Evolutionary conservation across 2,888 invertebrate species (phyloP).

Genomic region (Nomada hirtipes): DNA sequence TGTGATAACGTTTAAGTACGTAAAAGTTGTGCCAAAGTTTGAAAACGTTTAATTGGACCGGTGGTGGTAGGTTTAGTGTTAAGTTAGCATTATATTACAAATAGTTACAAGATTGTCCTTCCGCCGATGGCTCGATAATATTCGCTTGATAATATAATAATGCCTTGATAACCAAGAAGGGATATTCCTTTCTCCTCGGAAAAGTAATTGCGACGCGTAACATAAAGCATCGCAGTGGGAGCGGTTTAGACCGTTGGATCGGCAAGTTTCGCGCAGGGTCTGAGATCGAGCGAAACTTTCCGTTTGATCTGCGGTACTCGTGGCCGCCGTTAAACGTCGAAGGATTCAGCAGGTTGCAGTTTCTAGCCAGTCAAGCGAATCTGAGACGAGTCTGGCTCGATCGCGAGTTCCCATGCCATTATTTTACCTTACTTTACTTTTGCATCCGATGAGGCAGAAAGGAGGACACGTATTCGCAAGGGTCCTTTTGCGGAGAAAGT

Average conservation of each 20-base stretch:
- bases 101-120: conserved; percentile 3
- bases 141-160: not conserved
- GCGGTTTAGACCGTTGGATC: conserved; percentile 27
- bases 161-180: not conserved
- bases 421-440: conserved; percentile 70
- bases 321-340: conserved; percentile 65
- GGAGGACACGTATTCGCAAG: conserved; percentile 64
- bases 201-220: not conserved
- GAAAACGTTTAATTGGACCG: too few species aligned
- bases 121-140: too few species aligned
- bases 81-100: too few species aligned
- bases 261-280: not conserved
- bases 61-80: too few species aligned
- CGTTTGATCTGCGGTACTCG: conserved; percentile 29
- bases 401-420: conserved; percentile 74
- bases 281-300: conserved; percentile 44
- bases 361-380: conserved; percentile 69
- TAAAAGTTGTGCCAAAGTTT: too few species aligned
- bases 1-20: too few species aligned
- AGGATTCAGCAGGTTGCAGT: conserved; percentile 69
- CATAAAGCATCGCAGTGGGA: not conserved
- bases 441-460: conserved; percentile 73
- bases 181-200: not conserved
- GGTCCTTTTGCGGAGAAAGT: conserved; percentile 70
- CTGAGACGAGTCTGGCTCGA: conserved; percentile 64